Percentiles rank a stretch among this genome's conserved stretches.
These are phyloP conservation scores for Lepidostoma basale DNA, from an alignment of 1,140 invertebrate genomes.

Conservation along the genomic window DNA sequence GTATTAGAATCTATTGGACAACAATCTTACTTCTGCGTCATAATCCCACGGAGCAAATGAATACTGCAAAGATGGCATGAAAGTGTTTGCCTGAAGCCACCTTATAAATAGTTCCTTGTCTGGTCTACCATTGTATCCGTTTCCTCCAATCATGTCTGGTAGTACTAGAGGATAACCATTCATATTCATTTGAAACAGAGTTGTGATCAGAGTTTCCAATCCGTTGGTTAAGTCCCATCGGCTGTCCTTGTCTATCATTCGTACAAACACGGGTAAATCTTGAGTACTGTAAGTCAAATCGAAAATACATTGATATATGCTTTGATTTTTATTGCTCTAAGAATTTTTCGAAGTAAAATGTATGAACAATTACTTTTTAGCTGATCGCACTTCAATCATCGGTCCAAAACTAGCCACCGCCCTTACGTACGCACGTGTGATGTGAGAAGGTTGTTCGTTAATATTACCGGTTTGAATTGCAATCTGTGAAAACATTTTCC, in stretches of 20 bases:
- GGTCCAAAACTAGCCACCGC: constrained; percentile 68
- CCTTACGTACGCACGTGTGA: constrained; percentile 69
- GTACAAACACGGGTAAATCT: constrained; percentile 68
- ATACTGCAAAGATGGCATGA: constrained; percentile 80
- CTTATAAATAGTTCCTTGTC: constrained; percentile 74
- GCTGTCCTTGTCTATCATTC: constrained; percentile 79
- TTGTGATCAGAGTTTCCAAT: constrained; percentile 69
- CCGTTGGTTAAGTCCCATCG: constrained; percentile 73
- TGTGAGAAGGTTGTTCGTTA: constrained; percentile 65
- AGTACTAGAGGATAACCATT: constrained; percentile 78
- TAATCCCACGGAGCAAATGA: constrained; percentile 79
- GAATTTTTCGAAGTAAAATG: no score
- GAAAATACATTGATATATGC: no score
- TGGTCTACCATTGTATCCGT: constrained; percentile 64
- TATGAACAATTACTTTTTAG: constrained; percentile 59
- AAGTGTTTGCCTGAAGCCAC: constrained; percentile 76
- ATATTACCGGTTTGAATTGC: constrained; percentile 56
- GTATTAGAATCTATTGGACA: no score
- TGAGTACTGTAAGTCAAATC: no score
- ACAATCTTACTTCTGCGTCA: constrained; percentile 63
- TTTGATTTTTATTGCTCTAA: no score
- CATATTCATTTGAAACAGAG: constrained; percentile 70
- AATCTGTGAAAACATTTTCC: constrained; percentile 52
- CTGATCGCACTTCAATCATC: constrained; percentile 75
- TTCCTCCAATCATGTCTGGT: constrained; percentile 80